These are phyloP conservation scores for Tetragonula carbonaria DNA, from an alignment of 2,888 invertebrate genomes.

Conservation along the genomic window DNA sequence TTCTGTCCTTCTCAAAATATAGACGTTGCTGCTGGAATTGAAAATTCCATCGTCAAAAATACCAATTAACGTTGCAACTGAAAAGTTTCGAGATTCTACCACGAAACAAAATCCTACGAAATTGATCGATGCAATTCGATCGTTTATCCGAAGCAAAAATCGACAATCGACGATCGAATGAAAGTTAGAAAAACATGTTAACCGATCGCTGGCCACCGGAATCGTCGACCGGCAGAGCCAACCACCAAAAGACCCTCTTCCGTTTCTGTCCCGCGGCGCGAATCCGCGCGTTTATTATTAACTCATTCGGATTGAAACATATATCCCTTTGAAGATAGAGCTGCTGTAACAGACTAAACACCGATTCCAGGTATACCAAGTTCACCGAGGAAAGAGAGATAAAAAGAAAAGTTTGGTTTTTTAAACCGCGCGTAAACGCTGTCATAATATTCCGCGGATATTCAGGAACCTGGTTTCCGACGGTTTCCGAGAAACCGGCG, in stretches of 20 bases:
- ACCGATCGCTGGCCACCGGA: neutral
- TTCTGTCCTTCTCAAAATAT: too few species aligned
- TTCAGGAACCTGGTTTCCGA: neutral
- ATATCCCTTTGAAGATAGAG: slow-evolving; percentile 68
- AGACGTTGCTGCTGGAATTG: too few species aligned
- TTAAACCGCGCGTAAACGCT: slow-evolving; percentile 45
- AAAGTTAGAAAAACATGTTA: neutral
- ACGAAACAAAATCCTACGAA: too few species aligned
- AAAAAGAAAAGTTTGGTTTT: slow-evolving; percentile 48
- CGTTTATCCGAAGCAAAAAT: too few species aligned
- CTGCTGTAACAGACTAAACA: slow-evolving; percentile 77
- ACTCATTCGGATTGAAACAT: slow-evolving; percentile 67
- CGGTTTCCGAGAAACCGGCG: slow-evolving; percentile 45
- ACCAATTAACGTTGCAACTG: too few species aligned
- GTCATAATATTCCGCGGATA: slow-evolving; percentile 55
- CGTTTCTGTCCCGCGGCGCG: neutral
- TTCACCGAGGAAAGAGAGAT: slow-evolving; percentile 51
- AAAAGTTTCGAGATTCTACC: too few species aligned
- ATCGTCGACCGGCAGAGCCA: neutral
- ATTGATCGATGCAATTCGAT: too few species aligned
- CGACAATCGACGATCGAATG: too few species aligned
- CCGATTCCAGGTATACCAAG: slow-evolving; percentile 76
- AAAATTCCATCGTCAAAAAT: too few species aligned
- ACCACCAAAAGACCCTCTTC: neutral
- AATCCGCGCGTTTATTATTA: slow-evolving; percentile 67